Evolutionary conservation across 2,888 invertebrate species (phyloP).

Genomic region (Sericinus montela): DNA sequence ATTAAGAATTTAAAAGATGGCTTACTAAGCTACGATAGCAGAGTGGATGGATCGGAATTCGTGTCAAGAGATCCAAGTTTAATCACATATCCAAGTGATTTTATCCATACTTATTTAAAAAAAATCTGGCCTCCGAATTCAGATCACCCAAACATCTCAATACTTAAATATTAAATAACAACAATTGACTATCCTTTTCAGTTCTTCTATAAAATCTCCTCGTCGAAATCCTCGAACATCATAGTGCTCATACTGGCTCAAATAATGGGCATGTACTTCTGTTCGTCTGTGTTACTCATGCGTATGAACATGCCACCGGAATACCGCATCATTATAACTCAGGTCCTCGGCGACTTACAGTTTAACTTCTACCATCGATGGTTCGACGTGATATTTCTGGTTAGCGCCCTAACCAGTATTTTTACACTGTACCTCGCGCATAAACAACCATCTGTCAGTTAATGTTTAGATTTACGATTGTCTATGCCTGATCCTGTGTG

Average conservation of each 20-base stretch:
- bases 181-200: conserved; percentile 54
- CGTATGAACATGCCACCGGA: conserved; percentile 99
- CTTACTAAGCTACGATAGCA: no score
- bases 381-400: conserved; percentile 99
- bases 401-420: conserved; percentile 97
- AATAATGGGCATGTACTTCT: conserved; percentile 99
- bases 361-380: conserved; percentile 99
- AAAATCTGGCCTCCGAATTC: no score
- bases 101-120: no score
- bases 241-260: conserved; percentile 98
- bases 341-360: conserved; percentile 96
- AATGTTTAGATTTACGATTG: conserved; percentile 22
- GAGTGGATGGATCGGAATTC: no score
- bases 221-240: conserved; percentile 98
- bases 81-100: no score
- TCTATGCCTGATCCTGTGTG: background rate
- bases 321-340: conserved; percentile 91
- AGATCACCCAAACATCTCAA: no score
- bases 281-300: conserved; percentile 97
- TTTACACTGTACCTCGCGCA: conserved; percentile 97
- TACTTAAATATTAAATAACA: no score
- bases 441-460: conserved; percentile 85
- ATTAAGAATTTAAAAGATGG: no score
- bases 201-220: conserved; percentile 99
- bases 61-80: no score